Conservation (phyloP, 2,888 invertebrate species). For the Dryomyza anilis region DNA sequence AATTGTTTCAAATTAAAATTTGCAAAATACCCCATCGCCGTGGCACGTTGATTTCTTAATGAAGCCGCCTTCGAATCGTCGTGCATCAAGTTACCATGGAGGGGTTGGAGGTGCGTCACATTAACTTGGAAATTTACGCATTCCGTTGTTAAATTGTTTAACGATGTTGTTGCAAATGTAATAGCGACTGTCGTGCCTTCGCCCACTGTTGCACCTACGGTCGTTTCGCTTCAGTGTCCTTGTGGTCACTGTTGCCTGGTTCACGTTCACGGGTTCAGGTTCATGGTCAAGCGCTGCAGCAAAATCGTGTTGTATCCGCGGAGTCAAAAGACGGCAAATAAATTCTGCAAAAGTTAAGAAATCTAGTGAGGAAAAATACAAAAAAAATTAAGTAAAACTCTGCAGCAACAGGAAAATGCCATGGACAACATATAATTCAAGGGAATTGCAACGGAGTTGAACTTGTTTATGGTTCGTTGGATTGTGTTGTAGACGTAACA, state of each 20-base stretch:
- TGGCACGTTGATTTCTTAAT: too few species aligned
- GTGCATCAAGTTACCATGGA: too few species aligned
- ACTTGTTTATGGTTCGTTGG: not conserved
- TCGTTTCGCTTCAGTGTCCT: not conserved
- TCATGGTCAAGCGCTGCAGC: conserved; percentile 15
- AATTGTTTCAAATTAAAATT: too few species aligned
- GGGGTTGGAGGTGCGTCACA: too few species aligned
- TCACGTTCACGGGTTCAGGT: conserved; percentile 3
- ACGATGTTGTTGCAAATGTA: too few species aligned
- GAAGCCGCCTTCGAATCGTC: too few species aligned
- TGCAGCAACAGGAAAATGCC: conserved; percentile 4
- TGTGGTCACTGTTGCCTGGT: not conserved
- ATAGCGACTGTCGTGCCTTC: not conserved
- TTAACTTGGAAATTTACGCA: too few species aligned
- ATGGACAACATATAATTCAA: conserved; percentile 15
- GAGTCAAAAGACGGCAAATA: conserved; percentile 9
- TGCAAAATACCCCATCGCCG: too few species aligned
- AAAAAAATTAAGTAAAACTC: not conserved
- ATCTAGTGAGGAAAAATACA: not conserved
- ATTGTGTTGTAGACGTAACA: not conserved
- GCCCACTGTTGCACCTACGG: too few species aligned
- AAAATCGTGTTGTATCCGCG: not conserved
- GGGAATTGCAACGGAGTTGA: conserved; percentile 18
- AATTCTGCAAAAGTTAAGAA: not conserved
- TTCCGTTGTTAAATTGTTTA: too few species aligned